Conservation (phyloP, 2,888 invertebrate species). For the Cryptocheilus praepositus region DNA sequence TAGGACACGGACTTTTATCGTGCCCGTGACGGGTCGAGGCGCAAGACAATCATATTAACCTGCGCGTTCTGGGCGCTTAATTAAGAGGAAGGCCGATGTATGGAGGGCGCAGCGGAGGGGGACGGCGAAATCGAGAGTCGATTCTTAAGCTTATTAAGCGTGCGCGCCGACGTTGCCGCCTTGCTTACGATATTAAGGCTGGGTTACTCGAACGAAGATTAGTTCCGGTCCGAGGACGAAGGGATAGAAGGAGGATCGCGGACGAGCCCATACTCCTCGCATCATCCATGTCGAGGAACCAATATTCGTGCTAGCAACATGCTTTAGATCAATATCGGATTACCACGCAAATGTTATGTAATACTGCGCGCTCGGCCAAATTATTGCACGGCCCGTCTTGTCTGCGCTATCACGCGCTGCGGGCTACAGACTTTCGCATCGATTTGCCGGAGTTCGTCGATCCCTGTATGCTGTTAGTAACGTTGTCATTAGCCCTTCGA, state of each 20-base stretch:
- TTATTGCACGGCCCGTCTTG: slow-evolving; percentile 41
- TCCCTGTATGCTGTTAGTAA: too few species aligned
- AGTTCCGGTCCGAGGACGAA: slow-evolving; percentile 32
- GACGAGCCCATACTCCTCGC: slow-evolving; percentile 34
- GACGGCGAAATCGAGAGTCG: neutral
- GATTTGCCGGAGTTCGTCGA: too few species aligned
- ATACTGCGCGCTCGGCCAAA: slow-evolving; percentile 41
- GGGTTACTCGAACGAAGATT: slow-evolving; percentile 40
- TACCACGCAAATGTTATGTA: slow-evolving; percentile 48
- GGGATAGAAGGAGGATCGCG: slow-evolving; percentile 31
- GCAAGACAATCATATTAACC: slow-evolving; percentile 30
- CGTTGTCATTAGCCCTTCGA: too few species aligned
- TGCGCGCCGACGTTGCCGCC: neutral
- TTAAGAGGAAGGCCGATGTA: neutral
- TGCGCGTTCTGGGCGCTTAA: neutral
- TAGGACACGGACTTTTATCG: slow-evolving; percentile 41
- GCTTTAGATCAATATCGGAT: slow-evolving; percentile 52
- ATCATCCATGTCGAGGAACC: slow-evolving; percentile 19
- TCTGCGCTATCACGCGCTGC: slow-evolving; percentile 22
- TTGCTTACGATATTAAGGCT: slow-evolving; percentile 12
- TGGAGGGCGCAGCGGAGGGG: too few species aligned
- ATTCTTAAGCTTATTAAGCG: slow-evolving; percentile 7
- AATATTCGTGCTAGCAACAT: slow-evolving; percentile 46
- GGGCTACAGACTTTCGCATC: too few species aligned
- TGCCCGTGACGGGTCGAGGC: slow-evolving; percentile 30